Conservation (phyloP, 2,888 invertebrate genomes). For the Cylindroiulus punctatus region DNA sequence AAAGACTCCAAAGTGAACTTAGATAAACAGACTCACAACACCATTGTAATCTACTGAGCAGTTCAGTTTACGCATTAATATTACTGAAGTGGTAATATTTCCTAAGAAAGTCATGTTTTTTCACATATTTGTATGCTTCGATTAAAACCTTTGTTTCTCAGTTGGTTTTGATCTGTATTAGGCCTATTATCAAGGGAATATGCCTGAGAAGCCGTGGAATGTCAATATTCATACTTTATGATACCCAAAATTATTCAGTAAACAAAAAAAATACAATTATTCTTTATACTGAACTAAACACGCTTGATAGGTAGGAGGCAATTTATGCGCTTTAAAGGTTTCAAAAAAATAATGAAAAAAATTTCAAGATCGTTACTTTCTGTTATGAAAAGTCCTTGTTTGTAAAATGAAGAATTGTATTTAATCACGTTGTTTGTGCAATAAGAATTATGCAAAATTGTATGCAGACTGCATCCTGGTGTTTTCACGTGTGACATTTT, state of each 20-base stretch:
- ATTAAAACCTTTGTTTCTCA: neutral
- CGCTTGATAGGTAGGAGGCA: neutral
- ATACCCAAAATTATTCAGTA: neutral
- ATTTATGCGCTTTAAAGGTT: neutral
- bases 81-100: neutral
- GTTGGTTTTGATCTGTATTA: neutral
- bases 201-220: neutral
- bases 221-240: neutral
- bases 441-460: neutral
- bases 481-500: too few relatives aligned
- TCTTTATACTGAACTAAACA: neutral
- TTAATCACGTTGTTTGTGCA: neutral
- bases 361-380: neutral
- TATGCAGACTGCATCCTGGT: too few relatives aligned
- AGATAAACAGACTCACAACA: neutral
- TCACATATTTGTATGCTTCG: neutral
- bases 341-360: too few relatives aligned
- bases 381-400: neutral
- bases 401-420: neutral
- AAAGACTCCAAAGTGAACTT: neutral
- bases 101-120: neutral
- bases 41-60: conserved; percentile 36
- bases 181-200: neutral
- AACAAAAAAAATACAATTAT: neutral
- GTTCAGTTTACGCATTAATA: neutral